Base-by-base conservation (phyloP, 2,888 invertebrate species). In the Apamea epomidion region DNA sequence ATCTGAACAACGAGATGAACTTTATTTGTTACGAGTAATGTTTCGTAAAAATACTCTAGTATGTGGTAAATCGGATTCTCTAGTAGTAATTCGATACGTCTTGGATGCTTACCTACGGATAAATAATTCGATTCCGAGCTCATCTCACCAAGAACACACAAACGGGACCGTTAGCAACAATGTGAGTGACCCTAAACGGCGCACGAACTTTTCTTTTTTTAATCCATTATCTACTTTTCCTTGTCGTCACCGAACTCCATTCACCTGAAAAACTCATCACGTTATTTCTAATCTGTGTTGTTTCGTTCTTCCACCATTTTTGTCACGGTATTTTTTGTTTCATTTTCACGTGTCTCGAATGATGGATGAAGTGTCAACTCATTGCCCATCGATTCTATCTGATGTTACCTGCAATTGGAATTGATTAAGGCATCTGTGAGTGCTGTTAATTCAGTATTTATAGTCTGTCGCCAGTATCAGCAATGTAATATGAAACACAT, bases 231-330 rank as follows among this genome's bases (percentile, higher is more conserved):
- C 81, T 71, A 83, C 67, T 74, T 83, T 83, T 76, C 78, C 58
- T 80, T 85, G 83, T 79, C 71, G 76, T 72, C 42, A 80, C 60
- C 58, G 45, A 85, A 82, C 78, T 85, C 84, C 75, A 80, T 86
- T 86, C 82, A 87, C 84, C 83, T 86, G 84, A 65, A 84, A 87
- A 89, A 79, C 84, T 84, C 84, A 84, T 87, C 75, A 81, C 86
- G 78, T 81, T 77, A 74, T 85, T 82, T 82, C 78, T 86, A 86
- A 86, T 83, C 86, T 86, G 73, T 89, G 86, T 85, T 86, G 83
- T 85, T 84, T 79, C 70, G 72, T 74, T 77, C 37, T 73, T 74
- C 67, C 51, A 64, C 62, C 84, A 84, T 74, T 81, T 81, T 76
- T 74, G 80, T 68, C 8, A 12, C 21, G 29, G 42, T 88, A 82